Percentiles rank a stretch among this genome's conserved stretches.
Evolutionary conservation across 2,113 vertebrate species (phyloP).

Genomic region (Hyla sarda): DNA sequence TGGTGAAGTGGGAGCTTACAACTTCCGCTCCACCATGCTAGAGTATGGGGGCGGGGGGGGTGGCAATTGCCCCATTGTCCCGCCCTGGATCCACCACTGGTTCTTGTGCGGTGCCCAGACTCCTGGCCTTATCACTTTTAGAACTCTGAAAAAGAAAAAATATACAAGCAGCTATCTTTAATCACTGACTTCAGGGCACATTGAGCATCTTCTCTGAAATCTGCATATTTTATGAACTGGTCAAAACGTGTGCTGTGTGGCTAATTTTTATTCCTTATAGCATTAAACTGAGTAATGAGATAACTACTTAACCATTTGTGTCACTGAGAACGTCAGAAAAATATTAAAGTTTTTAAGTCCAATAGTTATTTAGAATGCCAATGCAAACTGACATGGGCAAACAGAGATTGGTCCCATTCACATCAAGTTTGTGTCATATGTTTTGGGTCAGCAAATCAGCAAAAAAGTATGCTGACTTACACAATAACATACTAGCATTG

Average conservation of each 20-base stretch:
- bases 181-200: conserved; percentile 83
- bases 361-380: too few species aligned
- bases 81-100: conserved; percentile 62
- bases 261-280: conserved; percentile 71
- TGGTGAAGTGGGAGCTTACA: too few species aligned
- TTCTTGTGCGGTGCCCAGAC: conserved; percentile 52
- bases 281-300: conserved; percentile 71
- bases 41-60: too few species aligned
- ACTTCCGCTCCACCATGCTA: too few species aligned
- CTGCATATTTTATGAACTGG: conserved; percentile 87
- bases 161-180: conserved; percentile 80
- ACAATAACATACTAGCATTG: too few species aligned
- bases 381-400: too few species aligned
- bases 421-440: too few species aligned
- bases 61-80: too few species aligned
- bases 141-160: conserved; percentile 63
- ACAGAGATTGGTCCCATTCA: too few species aligned
- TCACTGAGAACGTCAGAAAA: conserved; percentile 62
- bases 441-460: too few species aligned
- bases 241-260: conserved; percentile 73
- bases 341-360: too few species aligned
- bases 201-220: conserved; percentile 83
- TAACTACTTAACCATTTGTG: conserved; percentile 68
- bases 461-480: too few species aligned
- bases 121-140: conserved; percentile 57